Conservation (phyloP, 2,888 invertebrate genomes). For the Lepidocyrtoides sp. region DNA sequence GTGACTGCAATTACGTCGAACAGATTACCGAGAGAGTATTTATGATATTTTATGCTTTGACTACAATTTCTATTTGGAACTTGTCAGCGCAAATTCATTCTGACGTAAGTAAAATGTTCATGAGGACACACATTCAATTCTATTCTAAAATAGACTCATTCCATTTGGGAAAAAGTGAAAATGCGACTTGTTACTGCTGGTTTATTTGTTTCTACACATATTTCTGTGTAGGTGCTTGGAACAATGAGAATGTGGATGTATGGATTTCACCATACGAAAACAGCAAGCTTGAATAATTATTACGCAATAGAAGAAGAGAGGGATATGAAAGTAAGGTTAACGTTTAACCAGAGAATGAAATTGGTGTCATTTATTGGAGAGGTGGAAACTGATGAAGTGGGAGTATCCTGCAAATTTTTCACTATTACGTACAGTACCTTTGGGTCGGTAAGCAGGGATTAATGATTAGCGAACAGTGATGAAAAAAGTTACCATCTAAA, state of each 20-base stretch:
- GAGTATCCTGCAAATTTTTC: background rate
- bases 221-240: background rate
- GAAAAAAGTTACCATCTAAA: background rate
- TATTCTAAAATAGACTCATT: too few relatives aligned
- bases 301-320: background rate
- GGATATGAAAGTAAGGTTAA: background rate
- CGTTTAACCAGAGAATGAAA: background rate
- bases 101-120: constrained; percentile 14
- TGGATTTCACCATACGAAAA: background rate
- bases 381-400: background rate
- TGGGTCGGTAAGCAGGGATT: background rate
- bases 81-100: constrained; percentile 1
- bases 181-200: too few relatives aligned
- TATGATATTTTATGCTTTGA: background rate
- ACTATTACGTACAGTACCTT: background rate
- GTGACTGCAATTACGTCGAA: background rate
- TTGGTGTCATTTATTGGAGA: constrained; percentile 7
- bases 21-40: background rate
- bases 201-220: too few relatives aligned
- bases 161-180: too few relatives aligned
- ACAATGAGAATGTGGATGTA: constrained; percentile 9
- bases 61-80: background rate
- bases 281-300: background rate
- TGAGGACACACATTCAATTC: too few relatives aligned
- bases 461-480: too few relatives aligned